Base-by-base conservation (phyloP, 2,797 vertebrate species). In the Cygnus olor region DNA sequence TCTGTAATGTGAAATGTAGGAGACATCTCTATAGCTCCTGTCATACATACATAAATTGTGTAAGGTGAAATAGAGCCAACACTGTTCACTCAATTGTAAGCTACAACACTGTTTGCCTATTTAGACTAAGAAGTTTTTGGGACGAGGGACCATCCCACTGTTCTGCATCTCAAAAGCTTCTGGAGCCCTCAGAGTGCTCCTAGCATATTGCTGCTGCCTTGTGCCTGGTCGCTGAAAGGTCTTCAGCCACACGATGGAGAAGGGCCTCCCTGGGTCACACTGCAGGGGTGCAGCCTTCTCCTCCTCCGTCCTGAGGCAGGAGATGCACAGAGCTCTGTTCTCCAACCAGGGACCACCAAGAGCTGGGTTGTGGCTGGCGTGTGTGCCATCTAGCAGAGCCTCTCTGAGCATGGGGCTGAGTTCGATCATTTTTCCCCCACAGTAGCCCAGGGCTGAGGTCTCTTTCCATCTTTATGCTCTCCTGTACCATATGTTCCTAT, bases 111-210 rank as follows among this genome's bases (percentile, higher is more conserved):
- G 36, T 56, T 61, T 80, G 60, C 60, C 56, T n/a, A 12, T 89
- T 73, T 21, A 30, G n/a, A 38, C 40, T 15, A 36, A 79, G 30
- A 12, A 28, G 18, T 20, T 25, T 88, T 28, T 4, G 7, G 49
- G 61, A 61, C 4, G n/a, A 79, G 40, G n/a, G 21, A 22, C 13
- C 30, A 19, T 88, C 12, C n/a, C 10, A 17, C 56, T n/a, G 28
- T 71, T 30, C 0, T 0, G 27, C 44, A 40, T 69, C 72, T 89
- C 65, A 70, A 7, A 36, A 79, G 34, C 40, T n/a, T 22, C 40
- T 36, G 51, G 38, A n/a, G 51, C 21, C 69, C 38, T 45, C 64
- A 7, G 40, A 2, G 0, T 0, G 0, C 47, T 90, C 44, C 28
- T 56, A 72, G 44, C 40, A 47, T 1, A 20, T 44, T 44, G 28